Conservation (phyloP, 2,113 vertebrate genomes). For the Cariama cristata region DNA sequence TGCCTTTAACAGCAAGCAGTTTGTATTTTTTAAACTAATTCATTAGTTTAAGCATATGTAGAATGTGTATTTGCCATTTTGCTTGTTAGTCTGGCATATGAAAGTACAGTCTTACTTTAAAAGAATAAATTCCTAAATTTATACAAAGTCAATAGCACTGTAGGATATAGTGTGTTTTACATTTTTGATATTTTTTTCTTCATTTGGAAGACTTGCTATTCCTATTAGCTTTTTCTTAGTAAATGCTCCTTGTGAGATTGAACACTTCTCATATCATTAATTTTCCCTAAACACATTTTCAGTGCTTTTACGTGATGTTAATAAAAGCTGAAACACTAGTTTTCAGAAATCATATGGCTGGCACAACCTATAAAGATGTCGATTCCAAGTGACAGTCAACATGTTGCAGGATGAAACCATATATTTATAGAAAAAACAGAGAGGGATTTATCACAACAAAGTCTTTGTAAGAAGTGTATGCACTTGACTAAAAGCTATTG, state of each 20-base stretch:
- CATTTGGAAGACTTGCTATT: background rate
- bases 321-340: conserved; percentile 31
- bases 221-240: background rate
- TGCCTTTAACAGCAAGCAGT: background rate
- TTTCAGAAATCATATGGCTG: conserved; percentile 25
- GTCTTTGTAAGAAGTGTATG: background rate
- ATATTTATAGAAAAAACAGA: background rate
- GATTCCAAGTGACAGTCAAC: conserved; percentile 17
- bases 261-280: background rate
- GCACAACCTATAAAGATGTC: conserved; percentile 5
- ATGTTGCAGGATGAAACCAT: background rate
- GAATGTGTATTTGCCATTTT: background rate
- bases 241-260: background rate
- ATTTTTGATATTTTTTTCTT: background rate
- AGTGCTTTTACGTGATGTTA: conserved; percentile 11
- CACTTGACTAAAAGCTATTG: background rate
- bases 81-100: background rate
- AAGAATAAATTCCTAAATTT: background rate
- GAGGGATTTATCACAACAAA: conserved; percentile 6
- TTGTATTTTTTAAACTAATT: background rate
- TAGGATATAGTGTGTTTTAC: background rate
- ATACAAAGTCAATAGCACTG: background rate
- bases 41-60: background rate
- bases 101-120: background rate
- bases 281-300: conserved; percentile 16